Conservation (phyloP, 1,140 invertebrate genomes). For the Venturia canescens region DNA sequence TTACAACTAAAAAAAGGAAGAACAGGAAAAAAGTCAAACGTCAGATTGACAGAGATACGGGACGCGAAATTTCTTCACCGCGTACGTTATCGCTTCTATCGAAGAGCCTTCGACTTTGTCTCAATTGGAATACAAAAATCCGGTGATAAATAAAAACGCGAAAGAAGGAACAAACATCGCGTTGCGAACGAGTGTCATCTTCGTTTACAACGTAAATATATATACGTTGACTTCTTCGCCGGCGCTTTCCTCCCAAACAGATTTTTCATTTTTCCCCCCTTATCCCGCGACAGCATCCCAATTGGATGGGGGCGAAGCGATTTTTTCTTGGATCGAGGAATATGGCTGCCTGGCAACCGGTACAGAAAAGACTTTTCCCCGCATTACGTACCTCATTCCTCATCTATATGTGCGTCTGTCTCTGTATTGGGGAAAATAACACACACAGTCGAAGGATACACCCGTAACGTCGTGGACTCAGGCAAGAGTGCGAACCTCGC, state of each 20-base stretch:
- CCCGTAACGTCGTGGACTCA: neutral
- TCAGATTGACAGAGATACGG: neutral
- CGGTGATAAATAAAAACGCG: neutral
- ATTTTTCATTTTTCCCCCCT: neutral
- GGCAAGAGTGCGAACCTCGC: neutral
- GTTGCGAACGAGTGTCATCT: too few species aligned
- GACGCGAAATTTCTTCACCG: constrained; percentile 20
- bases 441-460: neutral
- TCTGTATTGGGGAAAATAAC: neutral
- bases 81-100: constrained; percentile 22
- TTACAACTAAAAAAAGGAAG: neutral
- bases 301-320: neutral
- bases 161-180: neutral
- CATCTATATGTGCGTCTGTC: too few species aligned
- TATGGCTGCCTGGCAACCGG: neutral
- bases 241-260: neutral
- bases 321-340: neutral
- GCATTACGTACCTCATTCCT: neutral
- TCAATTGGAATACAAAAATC: neutral
- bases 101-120: neutral
- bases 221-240: neutral
- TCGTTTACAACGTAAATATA: neutral
- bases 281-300: neutral
- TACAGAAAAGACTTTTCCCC: neutral
- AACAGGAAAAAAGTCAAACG: too few species aligned